phyloP scores from a whole-genome alignment of 1,140 invertebrate genomes.

The Wasmannia auropunctata region DNA sequence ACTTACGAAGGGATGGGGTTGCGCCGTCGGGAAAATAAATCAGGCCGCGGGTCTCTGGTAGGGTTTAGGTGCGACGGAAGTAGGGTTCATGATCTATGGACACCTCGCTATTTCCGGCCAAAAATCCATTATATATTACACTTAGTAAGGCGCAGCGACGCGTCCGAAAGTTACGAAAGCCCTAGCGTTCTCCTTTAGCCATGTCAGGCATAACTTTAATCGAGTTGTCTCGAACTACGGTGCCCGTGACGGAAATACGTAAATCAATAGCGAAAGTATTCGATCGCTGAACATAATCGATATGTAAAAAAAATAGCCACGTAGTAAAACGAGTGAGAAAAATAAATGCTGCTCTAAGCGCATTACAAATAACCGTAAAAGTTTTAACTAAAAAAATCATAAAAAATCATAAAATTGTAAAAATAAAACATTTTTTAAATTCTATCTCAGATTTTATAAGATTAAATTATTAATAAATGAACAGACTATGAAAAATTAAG shows the following conservation, averaged over 20 bases:
- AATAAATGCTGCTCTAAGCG: not conserved
- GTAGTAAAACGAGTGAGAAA: slow-evolving; percentile 14
- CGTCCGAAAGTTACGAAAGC: slow-evolving; percentile 71
- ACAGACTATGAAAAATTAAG: too few relatives aligned
- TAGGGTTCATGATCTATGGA: slow-evolving; percentile 82
- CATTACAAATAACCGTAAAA: not conserved
- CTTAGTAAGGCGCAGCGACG: slow-evolving; percentile 72
- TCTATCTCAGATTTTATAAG: too few relatives aligned
- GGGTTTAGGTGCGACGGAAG: slow-evolving; percentile 80
- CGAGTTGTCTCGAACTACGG: slow-evolving; percentile 72
- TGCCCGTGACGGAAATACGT: slow-evolving; percentile 67
- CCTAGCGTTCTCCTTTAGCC: slow-evolving; percentile 46
- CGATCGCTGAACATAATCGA: slow-evolving; percentile 21
- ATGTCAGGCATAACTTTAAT: slow-evolving; percentile 77
- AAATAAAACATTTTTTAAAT: not conserved
- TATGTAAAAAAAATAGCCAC: not conserved
- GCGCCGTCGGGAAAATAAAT: slow-evolving; percentile 80
- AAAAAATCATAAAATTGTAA: not conserved
- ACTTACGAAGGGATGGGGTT: slow-evolving; percentile 70
- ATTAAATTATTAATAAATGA: not conserved
- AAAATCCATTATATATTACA: slow-evolving; percentile 84
- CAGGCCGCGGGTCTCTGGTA: slow-evolving; percentile 74
- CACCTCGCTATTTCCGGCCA: slow-evolving; percentile 80
- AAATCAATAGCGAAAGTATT: slow-evolving; percentile 69
- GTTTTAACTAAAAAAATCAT: too few relatives aligned